Evolutionary conservation across 2,113 vertebrate species (phyloP), one percentile per base, ranked within the genome.

Genomic region (Prunella fulvescens): DNA sequence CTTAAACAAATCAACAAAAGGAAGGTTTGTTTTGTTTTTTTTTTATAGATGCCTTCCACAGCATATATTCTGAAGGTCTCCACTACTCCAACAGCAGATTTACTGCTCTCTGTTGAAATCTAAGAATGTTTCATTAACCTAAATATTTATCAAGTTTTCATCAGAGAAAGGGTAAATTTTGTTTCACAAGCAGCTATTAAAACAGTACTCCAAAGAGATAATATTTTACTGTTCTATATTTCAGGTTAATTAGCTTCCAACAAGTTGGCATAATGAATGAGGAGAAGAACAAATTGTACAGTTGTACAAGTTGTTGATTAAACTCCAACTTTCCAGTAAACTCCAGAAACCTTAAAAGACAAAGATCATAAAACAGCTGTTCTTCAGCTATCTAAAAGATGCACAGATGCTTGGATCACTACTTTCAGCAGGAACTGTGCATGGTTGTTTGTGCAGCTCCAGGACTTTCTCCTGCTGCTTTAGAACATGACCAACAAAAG

Each of bases 1-100:
- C 67, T 93, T 92, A 77, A 81, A 90, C 45, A 82, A 95, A 83
- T 69, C 81, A 92, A 92, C 26, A 70, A 83, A 87, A 76, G 48
- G 37, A 61, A 35, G 26, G 20, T 40, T 18, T 18, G 19, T 45
- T 24, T 10, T 31, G 42, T 11, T n/a, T 13, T 47, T 33, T 8
- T 37, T 86, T 31, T 13, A 69, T 0, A 93, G 19, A 53, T 67
- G 44, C 22, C 45, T 78, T 82, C 57, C 24, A 56, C 19, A 57
- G 40, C 20, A n/a, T 26, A 44, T 14, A 66, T 60, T 77, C 53
- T 51, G 31, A 89, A 62, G 15, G 48, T 60, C 62, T 73, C 48
- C 53, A 71, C 33, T 74, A 60, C 23, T 85, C n/a, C 45, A 88
- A 54, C 74, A 53, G 40, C 28, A 82, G 29, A 81, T 40, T 56